phyloP scores from a whole-genome alignment of 2,797 vertebrate species.

The Rhynchotus rufescens region DNA sequence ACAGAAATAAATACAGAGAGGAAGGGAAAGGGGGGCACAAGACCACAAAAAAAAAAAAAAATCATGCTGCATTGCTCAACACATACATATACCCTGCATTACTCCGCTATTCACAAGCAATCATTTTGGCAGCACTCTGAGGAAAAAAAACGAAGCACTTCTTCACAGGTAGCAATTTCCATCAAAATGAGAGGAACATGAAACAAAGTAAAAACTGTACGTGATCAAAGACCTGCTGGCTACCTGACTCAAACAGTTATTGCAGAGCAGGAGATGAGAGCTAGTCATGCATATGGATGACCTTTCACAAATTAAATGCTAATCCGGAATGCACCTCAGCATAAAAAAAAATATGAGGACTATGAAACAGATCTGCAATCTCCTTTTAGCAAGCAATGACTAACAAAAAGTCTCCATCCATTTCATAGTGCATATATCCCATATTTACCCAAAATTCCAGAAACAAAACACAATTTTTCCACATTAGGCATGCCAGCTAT shows the following conservation, averaged over 20 bases:
- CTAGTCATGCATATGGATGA: constrained; percentile 69
- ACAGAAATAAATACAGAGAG: not conserved
- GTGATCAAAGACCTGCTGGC: constrained; percentile 63
- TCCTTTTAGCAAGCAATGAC: not conserved
- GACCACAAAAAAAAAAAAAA: not conserved
- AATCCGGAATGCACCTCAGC: constrained; percentile 42
- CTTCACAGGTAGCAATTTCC: constrained; percentile 39
- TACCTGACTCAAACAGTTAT: constrained; percentile 54
- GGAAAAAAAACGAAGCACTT: constrained; percentile 26
- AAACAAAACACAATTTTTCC: not conserved
- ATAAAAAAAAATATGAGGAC: not conserved
- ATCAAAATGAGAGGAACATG: constrained; percentile 42
- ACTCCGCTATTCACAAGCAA: constrained; percentile 29
- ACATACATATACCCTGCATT: not conserved
- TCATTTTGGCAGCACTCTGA: constrained; percentile 34
- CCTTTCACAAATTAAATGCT: constrained; percentile 68
- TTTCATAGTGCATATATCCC: not conserved
- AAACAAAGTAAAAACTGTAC: constrained; percentile 49
- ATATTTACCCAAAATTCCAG: not conserved
- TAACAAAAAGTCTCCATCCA: not conserved
- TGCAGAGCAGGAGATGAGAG: constrained; percentile 50
- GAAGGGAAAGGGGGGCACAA: not conserved
- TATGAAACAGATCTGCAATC: not conserved
- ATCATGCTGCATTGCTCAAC: constrained; percentile 57
- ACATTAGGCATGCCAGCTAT: not conserved